Evolutionary conservation across 1,140 invertebrate species (phyloP).

Genomic region (Zaprionus vittiger): DNA sequence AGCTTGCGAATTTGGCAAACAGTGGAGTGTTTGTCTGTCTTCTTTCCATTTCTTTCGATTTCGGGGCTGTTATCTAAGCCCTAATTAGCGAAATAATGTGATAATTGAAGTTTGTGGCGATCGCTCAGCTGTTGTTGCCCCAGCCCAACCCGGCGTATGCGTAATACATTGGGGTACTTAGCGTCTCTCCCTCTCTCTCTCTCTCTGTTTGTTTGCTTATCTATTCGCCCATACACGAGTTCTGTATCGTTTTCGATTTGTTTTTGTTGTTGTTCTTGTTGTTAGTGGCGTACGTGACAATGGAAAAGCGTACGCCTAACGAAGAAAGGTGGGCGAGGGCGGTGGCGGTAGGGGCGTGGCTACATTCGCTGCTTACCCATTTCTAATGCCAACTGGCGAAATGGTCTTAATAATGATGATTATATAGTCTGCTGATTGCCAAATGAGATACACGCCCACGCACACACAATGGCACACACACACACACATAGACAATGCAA

Average conservation of each 20-base stretch:
- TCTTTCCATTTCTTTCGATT: constrained; percentile 24
- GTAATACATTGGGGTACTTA: constrained; percentile 46
- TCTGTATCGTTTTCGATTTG: constrained; percentile 34
- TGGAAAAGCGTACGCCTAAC: constrained; percentile 31
- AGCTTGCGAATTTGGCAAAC: constrained; percentile 51
- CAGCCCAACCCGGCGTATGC: constrained; percentile 42
- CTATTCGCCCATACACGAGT: constrained; percentile 61
- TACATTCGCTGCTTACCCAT: constrained; percentile 7
- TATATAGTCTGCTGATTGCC: not conserved
- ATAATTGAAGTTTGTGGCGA: constrained; percentile 68
- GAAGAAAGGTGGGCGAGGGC: too few relatives aligned
- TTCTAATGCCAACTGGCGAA: constrained; percentile 9
- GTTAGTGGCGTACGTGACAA: constrained; percentile 68
- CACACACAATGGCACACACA: not conserved
- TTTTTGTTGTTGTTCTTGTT: constrained; percentile 4
- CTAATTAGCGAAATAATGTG: constrained; percentile 75
- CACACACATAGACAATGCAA: not conserved
- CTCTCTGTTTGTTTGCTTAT: constrained; percentile 69
- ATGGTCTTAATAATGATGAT: constrained; percentile 1
- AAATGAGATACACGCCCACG: not conserved
- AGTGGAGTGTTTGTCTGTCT: constrained; percentile 11
- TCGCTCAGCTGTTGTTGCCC: constrained; percentile 37
- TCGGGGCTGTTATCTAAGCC: constrained; percentile 52
- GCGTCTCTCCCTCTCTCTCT: constrained; percentile 18
- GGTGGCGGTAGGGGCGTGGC: not conserved